Evolutionary conservation across 2,888 invertebrate genomes (phyloP).

Genomic region (Drosophila suboccidentalis): DNA sequence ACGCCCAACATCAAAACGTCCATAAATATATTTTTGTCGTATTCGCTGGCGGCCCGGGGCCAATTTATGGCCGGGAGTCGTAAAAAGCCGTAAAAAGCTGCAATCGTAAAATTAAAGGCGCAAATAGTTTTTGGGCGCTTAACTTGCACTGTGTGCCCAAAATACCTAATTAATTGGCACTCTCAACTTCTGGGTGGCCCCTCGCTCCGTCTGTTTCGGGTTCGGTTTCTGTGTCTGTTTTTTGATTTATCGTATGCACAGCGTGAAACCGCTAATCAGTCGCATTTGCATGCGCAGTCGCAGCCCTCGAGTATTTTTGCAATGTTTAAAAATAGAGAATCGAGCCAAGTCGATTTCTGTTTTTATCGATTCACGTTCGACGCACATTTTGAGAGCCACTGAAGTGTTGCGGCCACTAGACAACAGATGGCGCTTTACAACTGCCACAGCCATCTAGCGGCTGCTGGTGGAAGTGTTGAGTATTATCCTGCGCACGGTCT

Average conservation of each 20-base stretch:
- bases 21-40: slow-evolving; percentile 82
- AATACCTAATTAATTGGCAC: slow-evolving; percentile 76
- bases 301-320: slow-evolving; percentile 46
- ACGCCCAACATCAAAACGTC: slow-evolving; percentile 74
- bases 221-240: slow-evolving; percentile 5
- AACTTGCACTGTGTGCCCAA: slow-evolving; percentile 64
- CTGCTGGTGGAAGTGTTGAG: not conserved
- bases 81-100: slow-evolving; percentile 69
- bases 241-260: slow-evolving; percentile 74
- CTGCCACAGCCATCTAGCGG: slow-evolving; percentile 22
- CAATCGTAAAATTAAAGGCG: slow-evolving; percentile 64
- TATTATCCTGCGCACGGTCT: slow-evolving; percentile 33
- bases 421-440: slow-evolving; percentile 41
- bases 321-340: slow-evolving; percentile 57
- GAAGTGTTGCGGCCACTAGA: slow-evolving; percentile 3
- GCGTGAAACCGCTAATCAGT: slow-evolving; percentile 65
- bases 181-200: slow-evolving; percentile 73
- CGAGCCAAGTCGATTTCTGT: slow-evolving; percentile 15
- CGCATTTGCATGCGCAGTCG: slow-evolving; percentile 71
- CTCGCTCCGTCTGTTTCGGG: slow-evolving; percentile 14
- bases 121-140: slow-evolving; percentile 68
- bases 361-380: slow-evolving; percentile 16
- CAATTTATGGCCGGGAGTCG: slow-evolving; percentile 74
- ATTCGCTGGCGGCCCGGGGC: slow-evolving; percentile 38
- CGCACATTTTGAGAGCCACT: slow-evolving; percentile 50